A percentile compares a stretch with the other conserved stretches of the same genome.
phyloP scores from a whole-genome alignment of 2,888 invertebrate species.

The Cantharis flavilabris region DNA sequence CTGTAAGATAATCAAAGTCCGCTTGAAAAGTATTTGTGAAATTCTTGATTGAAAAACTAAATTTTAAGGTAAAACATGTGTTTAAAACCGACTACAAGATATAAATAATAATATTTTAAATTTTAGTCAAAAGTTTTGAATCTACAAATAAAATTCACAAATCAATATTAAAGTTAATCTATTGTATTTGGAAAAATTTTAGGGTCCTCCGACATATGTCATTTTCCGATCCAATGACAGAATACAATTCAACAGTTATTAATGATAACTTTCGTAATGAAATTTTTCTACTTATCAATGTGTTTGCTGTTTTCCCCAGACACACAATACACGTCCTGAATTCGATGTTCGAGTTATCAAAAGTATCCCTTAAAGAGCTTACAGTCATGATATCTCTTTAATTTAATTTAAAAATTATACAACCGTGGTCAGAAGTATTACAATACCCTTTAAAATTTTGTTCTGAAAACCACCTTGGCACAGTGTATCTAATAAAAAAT shows the following conservation, averaged over 20 bases:
- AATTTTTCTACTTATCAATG: slow-evolving; percentile 29
- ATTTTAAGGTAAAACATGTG: too few relatives aligned
- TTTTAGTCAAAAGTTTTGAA: too few relatives aligned
- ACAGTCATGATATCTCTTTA: neutral
- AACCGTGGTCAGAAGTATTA: too few relatives aligned
- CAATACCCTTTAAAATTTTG: too few relatives aligned
- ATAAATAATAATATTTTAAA: too few relatives aligned
- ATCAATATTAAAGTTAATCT: neutral
- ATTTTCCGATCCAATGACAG: slow-evolving; percentile 26
- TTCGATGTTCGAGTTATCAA: slow-evolving; percentile 14
- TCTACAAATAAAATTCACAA: too few relatives aligned
- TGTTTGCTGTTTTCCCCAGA: slow-evolving; percentile 23
- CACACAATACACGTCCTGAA: slow-evolving; percentile 23
- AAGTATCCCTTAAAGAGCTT: neutral
- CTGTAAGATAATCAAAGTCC: too few relatives aligned
- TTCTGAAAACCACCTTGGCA: too few relatives aligned
- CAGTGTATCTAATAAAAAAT: too few relatives aligned
- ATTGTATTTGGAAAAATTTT: neutral
- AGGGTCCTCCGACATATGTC: slow-evolving; percentile 21
- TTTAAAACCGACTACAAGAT: too few relatives aligned
- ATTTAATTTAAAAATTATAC: neutral
- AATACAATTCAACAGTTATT: slow-evolving; percentile 27
- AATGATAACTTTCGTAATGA: slow-evolving; percentile 29
- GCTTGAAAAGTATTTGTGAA: too few relatives aligned
- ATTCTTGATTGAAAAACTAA: too few relatives aligned